Evolutionary conservation across 2,888 invertebrate species (phyloP).

Genomic region (Alviniconcha strummeri): DNA sequence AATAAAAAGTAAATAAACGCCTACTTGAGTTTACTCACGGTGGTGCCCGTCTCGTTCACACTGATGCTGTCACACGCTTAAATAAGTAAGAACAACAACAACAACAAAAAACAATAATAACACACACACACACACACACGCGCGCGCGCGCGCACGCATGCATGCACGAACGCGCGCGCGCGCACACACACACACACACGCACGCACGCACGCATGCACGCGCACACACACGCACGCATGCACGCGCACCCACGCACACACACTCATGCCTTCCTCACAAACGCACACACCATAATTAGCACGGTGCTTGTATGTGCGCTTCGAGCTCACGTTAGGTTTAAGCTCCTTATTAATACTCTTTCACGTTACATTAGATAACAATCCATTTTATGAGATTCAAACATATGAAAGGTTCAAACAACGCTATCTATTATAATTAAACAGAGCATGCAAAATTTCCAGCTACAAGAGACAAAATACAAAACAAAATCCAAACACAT

Average conservation of each 20-base stretch:
- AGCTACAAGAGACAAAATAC: too few species aligned
- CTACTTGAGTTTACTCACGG: too few species aligned
- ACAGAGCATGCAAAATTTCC: neutral
- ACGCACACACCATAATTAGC: too few species aligned
- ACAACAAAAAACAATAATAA: neutral
- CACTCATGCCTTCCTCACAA: neutral
- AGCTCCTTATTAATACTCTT: too few species aligned
- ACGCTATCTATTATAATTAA: neutral
- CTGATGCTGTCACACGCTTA: neutral
- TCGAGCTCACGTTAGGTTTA: too few species aligned
- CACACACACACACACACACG: neutral
- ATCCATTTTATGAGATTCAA: neutral
- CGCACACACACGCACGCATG: neutral
- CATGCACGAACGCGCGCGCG: too few species aligned
- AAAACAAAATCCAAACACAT: too few species aligned
- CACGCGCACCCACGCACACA: neutral
- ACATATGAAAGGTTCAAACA: neutral
- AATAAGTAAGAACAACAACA: neutral
- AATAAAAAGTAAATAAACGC: neutral
- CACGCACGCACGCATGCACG: too few species aligned
- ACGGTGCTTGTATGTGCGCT: too few species aligned
- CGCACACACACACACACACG: too few species aligned
- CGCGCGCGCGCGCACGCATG: too few species aligned
- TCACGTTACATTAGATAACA: neutral
- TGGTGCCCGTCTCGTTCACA: neutral